Percentiles rank a stretch among this genome's conserved stretches.
phyloP scores from a whole-genome alignment of 1,140 invertebrate species.

The Phortica variegata region DNA sequence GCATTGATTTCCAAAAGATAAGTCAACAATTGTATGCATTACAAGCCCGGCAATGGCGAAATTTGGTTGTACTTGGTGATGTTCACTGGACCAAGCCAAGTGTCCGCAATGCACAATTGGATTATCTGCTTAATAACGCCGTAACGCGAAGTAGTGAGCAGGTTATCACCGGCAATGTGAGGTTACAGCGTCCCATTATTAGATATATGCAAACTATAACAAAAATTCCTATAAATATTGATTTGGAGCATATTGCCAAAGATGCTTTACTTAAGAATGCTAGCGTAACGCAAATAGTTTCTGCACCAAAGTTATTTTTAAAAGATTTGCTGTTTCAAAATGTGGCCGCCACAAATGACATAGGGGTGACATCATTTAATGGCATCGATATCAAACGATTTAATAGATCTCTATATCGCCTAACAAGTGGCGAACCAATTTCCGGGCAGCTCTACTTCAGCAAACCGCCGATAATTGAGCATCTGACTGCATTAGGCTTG shows the following conservation, averaged over 20 bases:
- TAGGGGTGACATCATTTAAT: constrained; percentile 23
- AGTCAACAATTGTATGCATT: constrained; percentile 14
- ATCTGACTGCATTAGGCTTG: constrained; percentile 14
- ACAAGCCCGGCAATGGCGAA: constrained; percentile 24
- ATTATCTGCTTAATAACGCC: constrained; percentile 36
- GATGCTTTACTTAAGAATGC: constrained; percentile 29
- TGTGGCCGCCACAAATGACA: constrained; percentile 4
- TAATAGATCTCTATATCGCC: constrained; percentile 40
- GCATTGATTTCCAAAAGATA: background rate
- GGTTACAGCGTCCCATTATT: constrained; percentile 10
- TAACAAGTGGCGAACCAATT: constrained; percentile 27
- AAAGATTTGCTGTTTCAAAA: constrained; percentile 10
- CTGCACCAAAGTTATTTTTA: constrained; percentile 2
- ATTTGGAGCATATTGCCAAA: constrained; percentile 22
- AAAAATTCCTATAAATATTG: constrained; percentile 18
- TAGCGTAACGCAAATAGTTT: constrained; percentile 1
- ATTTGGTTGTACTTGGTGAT: constrained; percentile 32
- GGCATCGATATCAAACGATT: constrained; percentile 31
- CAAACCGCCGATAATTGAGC: constrained; percentile 9
- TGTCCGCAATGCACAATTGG: constrained; percentile 3
- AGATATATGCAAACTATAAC: constrained; percentile 8
- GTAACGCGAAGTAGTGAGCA: constrained; percentile 28
- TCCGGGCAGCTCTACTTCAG: constrained; percentile 24
- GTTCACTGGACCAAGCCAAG: constrained; percentile 20
- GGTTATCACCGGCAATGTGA: constrained; percentile 32